These are phyloP conservation scores for Sialis lutaria DNA, from an alignment of 2,888 invertebrate genomes.

Conservation along the genomic window DNA sequence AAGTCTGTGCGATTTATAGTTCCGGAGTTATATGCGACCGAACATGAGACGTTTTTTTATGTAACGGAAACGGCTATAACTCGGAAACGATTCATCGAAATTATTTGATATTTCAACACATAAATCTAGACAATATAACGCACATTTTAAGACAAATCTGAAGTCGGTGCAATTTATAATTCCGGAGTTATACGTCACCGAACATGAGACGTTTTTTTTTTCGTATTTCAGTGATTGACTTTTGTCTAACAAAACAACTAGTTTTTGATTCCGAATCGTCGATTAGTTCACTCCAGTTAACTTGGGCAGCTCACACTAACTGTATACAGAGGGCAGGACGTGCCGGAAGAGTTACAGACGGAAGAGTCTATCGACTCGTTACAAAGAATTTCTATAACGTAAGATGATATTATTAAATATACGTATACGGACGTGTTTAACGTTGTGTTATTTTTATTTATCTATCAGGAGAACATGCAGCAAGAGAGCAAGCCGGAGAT, in stretches of 20 bases:
- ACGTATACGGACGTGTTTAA: constrained; percentile 12
- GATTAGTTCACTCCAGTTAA: constrained; percentile 56
- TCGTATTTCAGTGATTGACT: constrained; percentile 64
- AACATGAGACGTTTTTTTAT: no score
- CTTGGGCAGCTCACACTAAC: constrained; percentile 82
- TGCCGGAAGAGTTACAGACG: constrained; percentile 73
- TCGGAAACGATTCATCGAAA: no score
- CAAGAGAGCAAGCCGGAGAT: constrained; percentile 57
- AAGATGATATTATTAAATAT: constrained; percentile 11
- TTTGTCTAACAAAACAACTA: constrained; percentile 75
- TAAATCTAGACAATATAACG: no score
- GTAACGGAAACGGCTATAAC: no score
- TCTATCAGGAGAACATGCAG: constrained; percentile 26
- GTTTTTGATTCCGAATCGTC: constrained; percentile 60
- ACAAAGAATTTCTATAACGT: constrained; percentile 44
- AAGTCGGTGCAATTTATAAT: no score
- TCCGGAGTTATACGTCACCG: no score
- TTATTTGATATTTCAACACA: no score
- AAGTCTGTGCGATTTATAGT: no score
- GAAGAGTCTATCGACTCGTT: constrained; percentile 71
- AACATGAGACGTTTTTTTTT: not conserved
- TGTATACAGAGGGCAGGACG: constrained; percentile 82
- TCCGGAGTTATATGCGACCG: no score
- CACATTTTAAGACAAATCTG: no score
- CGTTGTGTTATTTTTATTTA: constrained; percentile 4